Percentiles rank a stretch among this genome's conserved stretches.
Evolutionary conservation across 2,888 invertebrate species (phyloP).

Genomic region (Nudaria mundana): DNA sequence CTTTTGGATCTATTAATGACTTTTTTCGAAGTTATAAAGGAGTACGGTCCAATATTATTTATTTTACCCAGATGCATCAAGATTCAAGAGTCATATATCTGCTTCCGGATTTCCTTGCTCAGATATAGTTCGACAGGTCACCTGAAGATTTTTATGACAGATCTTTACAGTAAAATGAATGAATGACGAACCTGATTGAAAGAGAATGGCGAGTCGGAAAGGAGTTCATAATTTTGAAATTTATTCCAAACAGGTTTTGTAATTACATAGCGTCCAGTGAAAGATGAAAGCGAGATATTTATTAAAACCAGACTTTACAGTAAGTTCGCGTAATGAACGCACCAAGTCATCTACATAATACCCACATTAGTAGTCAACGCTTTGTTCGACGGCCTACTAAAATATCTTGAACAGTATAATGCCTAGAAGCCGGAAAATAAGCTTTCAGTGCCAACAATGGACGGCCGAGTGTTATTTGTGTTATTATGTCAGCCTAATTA

Average conservation of each 20-base stretch:
- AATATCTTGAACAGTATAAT: constrained; percentile 32
- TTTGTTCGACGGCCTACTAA: constrained; percentile 31
- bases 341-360: constrained; percentile 33
- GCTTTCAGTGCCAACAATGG: constrained; percentile 32
- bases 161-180: too few relatives aligned
- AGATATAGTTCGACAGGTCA: too few relatives aligned
- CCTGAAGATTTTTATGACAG: too few relatives aligned
- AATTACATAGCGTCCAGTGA: constrained; percentile 21
- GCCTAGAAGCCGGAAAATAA: constrained; percentile 35
- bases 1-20: constrained; percentile 92
- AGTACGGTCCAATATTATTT: too few relatives aligned
- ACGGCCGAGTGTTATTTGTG: constrained; percentile 22
- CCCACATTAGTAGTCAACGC: constrained; percentile 30
- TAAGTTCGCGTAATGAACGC: constrained; percentile 27
- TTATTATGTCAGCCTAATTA: constrained; percentile 25
- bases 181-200: not conserved
- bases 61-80: too few relatives aligned
- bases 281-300: constrained; percentile 30
- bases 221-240: not conserved
- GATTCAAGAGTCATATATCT: too few relatives aligned
- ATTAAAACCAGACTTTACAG: constrained; percentile 28
- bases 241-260: constrained; percentile 20
- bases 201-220: not conserved
- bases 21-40: too few relatives aligned
- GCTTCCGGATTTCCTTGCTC: too few relatives aligned